phyloP scores from a whole-genome alignment of 2,797 vertebrate species.

The Sebastes vulpes region DNA sequence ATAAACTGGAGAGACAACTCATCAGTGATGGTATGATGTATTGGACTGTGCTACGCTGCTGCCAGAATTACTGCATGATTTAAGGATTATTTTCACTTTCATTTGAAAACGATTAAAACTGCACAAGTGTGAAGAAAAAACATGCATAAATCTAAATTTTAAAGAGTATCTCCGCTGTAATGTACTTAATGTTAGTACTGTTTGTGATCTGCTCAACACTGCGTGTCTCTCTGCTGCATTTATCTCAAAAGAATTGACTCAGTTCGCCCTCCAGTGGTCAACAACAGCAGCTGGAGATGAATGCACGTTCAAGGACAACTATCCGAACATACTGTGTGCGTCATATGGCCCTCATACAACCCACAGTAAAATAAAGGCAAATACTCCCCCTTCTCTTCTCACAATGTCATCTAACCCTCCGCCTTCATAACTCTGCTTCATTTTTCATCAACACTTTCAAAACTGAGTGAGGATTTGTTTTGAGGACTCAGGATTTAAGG shows the following conservation, averaged over 20 bases:
- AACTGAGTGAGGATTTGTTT: background rate
- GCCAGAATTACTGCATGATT: background rate
- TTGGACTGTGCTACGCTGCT: background rate
- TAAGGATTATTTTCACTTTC: background rate
- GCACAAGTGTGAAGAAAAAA: background rate
- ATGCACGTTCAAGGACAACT: background rate
- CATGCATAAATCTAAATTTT: background rate
- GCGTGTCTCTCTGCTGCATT: background rate
- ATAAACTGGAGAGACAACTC: background rate
- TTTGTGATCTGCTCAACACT: background rate
- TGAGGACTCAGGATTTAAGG: background rate
- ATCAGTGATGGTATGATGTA: background rate
- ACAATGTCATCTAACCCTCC: background rate
- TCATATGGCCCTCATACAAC: background rate
- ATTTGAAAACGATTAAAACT: background rate
- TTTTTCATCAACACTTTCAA: background rate
- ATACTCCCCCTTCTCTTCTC: background rate
- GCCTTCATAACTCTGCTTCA: background rate
- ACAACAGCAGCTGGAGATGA: background rate
- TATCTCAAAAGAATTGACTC: conserved; percentile 17
- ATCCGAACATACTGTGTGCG: background rate
- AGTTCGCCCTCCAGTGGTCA: conserved; percentile 64
- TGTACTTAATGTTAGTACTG: background rate
- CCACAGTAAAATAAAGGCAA: background rate
- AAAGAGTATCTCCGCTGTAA: background rate